phyloP scores from a whole-genome alignment of 2,113 vertebrate genomes.

The Rhipidura dahli region DNA sequence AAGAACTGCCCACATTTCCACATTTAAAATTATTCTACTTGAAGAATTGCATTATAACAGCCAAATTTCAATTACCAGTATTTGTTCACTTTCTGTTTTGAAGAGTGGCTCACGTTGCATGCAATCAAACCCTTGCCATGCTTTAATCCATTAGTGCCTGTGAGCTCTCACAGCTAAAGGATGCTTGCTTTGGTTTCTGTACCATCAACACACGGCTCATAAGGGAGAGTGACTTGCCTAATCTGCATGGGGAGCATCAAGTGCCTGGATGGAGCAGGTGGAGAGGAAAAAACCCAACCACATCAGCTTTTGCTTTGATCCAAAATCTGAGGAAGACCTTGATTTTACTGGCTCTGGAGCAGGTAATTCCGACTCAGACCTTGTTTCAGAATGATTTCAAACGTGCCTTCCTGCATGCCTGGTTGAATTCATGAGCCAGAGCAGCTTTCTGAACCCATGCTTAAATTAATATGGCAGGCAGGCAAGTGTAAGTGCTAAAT shows the following conservation, averaged over 20 bases:
- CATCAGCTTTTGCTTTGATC: background rate
- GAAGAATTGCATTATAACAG: background rate
- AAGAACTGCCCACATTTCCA: background rate
- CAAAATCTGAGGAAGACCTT: background rate
- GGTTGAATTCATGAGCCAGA: background rate
- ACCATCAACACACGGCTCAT: background rate
- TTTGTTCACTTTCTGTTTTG: background rate
- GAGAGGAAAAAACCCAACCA: background rate
- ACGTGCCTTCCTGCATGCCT: fast-evolving
- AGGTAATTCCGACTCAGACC: background rate
- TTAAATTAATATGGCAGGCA: background rate
- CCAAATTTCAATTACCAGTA: background rate
- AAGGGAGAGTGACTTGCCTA: background rate
- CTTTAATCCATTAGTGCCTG: background rate
- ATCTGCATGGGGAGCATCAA: background rate
- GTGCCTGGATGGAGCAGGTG: background rate
- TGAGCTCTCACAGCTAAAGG: background rate
- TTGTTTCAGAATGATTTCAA: background rate
- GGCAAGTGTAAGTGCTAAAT: background rate
- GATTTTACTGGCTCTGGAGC: background rate
- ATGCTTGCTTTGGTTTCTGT: background rate
- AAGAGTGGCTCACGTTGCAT: background rate
- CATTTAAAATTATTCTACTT: background rate
- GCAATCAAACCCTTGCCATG: background rate
- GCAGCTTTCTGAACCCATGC: background rate